phyloP scores from a whole-genome alignment of 2,797 vertebrate genomes.

The Syncerus caffer region DNA sequence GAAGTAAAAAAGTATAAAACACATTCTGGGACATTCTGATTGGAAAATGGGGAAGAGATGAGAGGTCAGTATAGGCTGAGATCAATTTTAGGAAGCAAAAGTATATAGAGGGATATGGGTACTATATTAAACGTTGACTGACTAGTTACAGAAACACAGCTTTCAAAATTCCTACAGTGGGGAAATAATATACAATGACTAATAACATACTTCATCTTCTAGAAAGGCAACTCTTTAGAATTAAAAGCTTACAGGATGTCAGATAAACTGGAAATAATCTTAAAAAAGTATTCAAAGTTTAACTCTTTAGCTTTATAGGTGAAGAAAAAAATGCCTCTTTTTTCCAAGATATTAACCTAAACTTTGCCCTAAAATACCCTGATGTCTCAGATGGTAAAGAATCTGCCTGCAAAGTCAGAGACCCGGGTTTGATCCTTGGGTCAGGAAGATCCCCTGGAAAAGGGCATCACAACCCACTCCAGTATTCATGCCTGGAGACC shows the following conservation, averaged over 20 bases:
- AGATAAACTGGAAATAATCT: not conserved
- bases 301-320: constrained; percentile 10
- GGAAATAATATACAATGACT: not conserved
- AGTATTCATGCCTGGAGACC: not conserved
- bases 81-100: not conserved
- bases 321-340: not conserved
- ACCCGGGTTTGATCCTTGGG: not conserved
- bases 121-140: not conserved
- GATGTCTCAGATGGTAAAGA: not conserved
- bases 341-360: not conserved
- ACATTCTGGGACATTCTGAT: not conserved
- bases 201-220: constrained; percentile 23
- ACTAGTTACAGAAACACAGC: not conserved
- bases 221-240: not conserved
- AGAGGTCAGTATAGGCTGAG: not conserved
- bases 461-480: not conserved
- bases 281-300: constrained; percentile 29
- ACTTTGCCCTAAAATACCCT: not conserved
- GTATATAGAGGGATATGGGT: not conserved
- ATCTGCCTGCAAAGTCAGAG: not conserved
- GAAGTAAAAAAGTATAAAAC: not conserved
- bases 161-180: not conserved
- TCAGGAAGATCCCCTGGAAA: not conserved
- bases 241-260: not conserved
- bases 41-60: not conserved